Evolutionary conservation across 2,888 invertebrate genomes (phyloP).

Genomic region (Drosophila pseudotalamancana): DNA sequence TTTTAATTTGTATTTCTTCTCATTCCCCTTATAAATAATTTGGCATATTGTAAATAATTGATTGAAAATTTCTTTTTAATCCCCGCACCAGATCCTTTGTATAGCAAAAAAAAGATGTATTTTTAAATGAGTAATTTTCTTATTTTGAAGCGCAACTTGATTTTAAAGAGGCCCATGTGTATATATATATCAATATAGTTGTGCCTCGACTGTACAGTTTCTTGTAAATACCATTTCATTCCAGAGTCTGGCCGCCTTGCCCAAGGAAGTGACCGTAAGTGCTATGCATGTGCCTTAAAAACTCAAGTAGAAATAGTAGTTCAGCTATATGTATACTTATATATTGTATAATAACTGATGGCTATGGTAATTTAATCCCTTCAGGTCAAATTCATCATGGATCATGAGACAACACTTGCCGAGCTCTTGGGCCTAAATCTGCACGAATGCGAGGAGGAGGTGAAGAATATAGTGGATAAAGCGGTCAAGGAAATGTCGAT

Average conservation of each 20-base stretch:
- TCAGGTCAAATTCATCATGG: slow-evolving; percentile 97
- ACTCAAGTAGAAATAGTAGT: slow-evolving; percentile 37
- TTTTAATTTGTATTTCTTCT: slow-evolving; percentile 41
- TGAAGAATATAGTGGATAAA: slow-evolving; percentile 98
- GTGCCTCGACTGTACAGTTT: slow-evolving; percentile 77
- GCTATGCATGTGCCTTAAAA: slow-evolving; percentile 42
- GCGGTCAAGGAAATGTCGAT: slow-evolving; percentile 99
- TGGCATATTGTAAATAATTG: slow-evolving; percentile 70
- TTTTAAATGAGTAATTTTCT: slow-evolving; percentile 29
- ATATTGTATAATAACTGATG: neutral
- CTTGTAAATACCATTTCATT: slow-evolving; percentile 85
- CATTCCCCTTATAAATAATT: slow-evolving; percentile 12
- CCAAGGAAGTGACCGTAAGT: slow-evolving; percentile 92
- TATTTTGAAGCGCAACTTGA: slow-evolving; percentile 35
- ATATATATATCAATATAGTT: slow-evolving; percentile 28
- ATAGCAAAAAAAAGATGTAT: slow-evolving; percentile 65
- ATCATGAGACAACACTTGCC: slow-evolving; percentile 94
- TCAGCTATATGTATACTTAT: neutral
- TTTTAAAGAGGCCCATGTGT: slow-evolving; percentile 44
- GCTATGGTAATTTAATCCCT: slow-evolving; percentile 2
- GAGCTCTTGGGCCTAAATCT: slow-evolving; percentile 95
- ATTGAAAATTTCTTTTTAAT: slow-evolving; percentile 44
- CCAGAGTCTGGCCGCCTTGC: slow-evolving; percentile 92
- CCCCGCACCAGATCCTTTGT: slow-evolving; percentile 70
- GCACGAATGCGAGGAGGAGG: slow-evolving; percentile 98